Evolutionary conservation across 2,797 vertebrate species (phyloP).

Genomic region (Acipenser oxyrinchus): DNA sequence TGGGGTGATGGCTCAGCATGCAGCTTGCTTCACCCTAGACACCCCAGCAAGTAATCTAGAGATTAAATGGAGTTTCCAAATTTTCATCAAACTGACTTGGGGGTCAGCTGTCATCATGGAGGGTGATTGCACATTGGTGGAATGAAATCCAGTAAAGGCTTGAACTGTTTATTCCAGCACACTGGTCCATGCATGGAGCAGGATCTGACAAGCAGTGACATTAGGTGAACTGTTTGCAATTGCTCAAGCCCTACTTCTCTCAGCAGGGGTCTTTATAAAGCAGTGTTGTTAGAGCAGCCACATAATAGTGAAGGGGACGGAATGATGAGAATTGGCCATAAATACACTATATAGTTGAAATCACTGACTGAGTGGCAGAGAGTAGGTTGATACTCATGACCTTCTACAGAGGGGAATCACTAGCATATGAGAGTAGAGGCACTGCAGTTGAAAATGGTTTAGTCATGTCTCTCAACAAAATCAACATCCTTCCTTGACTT

Average conservation of each 20-base stretch:
- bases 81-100: neutral
- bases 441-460: too few relatives aligned
- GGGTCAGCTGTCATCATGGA: neutral
- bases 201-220: neutral
- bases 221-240: neutral
- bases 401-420: neutral
- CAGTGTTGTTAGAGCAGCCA: neutral
- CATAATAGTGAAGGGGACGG: constrained; percentile 1
- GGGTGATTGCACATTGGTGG: neutral
- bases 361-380: neutral
- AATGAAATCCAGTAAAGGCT: neutral
- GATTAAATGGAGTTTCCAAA: neutral
- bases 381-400: neutral
- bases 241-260: neutral
- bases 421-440: neutral
- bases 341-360: neutral
- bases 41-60: neutral
- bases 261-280: neutral
- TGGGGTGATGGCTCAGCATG: neutral
- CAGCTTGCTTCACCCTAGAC: neutral
- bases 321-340: constrained; percentile 1
- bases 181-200: neutral
- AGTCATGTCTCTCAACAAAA: too few relatives aligned
- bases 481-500: too few relatives aligned
- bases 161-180: neutral